Percentiles rank a stretch among this genome's conserved stretches.
Conservation (phyloP, 2,113 vertebrate genomes). For the Podarcis muralis region DNA sequence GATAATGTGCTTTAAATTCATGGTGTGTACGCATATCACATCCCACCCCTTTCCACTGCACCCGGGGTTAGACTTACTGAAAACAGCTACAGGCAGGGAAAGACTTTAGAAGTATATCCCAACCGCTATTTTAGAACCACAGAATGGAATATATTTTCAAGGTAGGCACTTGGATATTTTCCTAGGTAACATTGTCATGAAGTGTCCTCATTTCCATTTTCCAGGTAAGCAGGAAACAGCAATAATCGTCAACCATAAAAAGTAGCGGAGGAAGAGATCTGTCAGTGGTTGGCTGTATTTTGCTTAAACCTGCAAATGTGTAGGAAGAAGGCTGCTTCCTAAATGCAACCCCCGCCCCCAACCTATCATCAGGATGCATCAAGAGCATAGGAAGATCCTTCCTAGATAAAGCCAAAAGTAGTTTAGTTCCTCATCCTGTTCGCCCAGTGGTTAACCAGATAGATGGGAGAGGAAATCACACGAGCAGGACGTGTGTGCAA, state of each 20-base stretch:
- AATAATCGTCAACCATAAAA: conserved; percentile 26
- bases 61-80: conserved; percentile 25
- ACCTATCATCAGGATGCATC: not conserved
- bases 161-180: not conserved
- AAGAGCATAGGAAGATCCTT: not conserved
- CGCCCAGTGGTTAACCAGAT: too few relatives aligned
- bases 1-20: too few relatives aligned
- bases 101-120: conserved; percentile 41
- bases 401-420: too few relatives aligned
- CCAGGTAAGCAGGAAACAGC: conserved; percentile 50
- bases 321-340: conserved; percentile 29
- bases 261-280: conserved; percentile 9
- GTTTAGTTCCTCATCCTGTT: too few relatives aligned
- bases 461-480: too few relatives aligned
- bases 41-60: conserved; percentile 14
- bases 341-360: not conserved
- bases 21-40: too few relatives aligned
- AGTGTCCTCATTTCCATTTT: conserved; percentile 33
- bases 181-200: conserved; percentile 38
- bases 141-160: not conserved
- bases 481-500: too few relatives aligned
- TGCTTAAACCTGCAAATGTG: conserved; percentile 24
- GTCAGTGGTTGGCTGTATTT: conserved; percentile 15
- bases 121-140: conserved; percentile 40
- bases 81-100: conserved; percentile 47